phyloP scores from a whole-genome alignment of 2,888 invertebrate genomes.

The Julus scandinavius region DNA sequence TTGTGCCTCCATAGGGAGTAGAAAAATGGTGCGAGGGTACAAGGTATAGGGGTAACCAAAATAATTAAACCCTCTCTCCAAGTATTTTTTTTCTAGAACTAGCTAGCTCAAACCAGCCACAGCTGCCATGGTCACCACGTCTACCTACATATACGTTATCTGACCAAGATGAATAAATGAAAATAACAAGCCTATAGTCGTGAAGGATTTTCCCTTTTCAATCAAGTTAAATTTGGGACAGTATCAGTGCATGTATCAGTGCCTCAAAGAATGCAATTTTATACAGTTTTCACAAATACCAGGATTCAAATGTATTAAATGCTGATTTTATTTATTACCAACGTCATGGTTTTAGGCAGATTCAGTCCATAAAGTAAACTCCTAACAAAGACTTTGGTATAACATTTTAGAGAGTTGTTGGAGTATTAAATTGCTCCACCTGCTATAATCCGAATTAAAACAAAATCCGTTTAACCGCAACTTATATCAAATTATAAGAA shows the following conservation, averaged over 20 bases:
- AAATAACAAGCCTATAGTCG: neutral
- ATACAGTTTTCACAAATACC: too few relatives aligned
- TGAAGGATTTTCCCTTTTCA: neutral
- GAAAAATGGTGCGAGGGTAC: neutral
- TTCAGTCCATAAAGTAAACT: too few relatives aligned
- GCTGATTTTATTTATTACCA: too few relatives aligned
- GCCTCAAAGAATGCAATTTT: neutral
- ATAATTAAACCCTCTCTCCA: slow-evolving; percentile 8
- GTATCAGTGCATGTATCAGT: neutral
- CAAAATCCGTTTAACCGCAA: neutral
- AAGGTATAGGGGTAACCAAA: neutral
- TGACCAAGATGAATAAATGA: neutral
- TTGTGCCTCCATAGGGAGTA: neutral
- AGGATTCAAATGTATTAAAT: too few relatives aligned
- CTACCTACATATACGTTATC: neutral
- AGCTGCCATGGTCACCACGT: neutral
- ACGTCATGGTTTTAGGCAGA: too few relatives aligned
- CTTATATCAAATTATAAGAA: neutral
- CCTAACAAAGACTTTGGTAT: neutral
- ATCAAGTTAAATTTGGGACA: neutral
- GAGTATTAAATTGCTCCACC: neutral
- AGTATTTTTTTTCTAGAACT: neutral
- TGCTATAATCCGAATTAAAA: neutral
- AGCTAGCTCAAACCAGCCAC: neutral
- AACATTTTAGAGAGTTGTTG: too few relatives aligned